Evolutionary conservation across 1,140 invertebrate species (phyloP).

Genomic region (Drosophila truncata): DNA sequence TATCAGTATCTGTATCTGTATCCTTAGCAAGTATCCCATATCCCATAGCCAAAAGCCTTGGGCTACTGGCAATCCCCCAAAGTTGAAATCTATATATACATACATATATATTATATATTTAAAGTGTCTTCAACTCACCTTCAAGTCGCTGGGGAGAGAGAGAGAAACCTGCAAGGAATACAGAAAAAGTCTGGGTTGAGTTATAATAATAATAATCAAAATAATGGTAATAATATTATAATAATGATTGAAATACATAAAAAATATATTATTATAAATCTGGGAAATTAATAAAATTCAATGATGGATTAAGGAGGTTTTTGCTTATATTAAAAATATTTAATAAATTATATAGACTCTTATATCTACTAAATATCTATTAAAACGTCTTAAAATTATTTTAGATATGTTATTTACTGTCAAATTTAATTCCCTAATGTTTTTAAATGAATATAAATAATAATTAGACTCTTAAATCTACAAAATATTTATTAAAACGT

Average conservation of each 20-base stretch:
- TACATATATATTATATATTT: slow-evolving; percentile 28
- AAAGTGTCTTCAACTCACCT: slow-evolving; percentile 56
- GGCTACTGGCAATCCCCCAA: slow-evolving; percentile 9
- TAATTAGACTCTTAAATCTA: no score
- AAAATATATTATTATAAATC: not conserved
- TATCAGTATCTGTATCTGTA: slow-evolving; percentile 26
- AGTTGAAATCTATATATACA: not conserved
- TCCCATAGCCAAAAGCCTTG: not conserved
- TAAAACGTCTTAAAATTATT: not conserved
- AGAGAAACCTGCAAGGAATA: slow-evolving; percentile 1
- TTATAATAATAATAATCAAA: slow-evolving; percentile 2
- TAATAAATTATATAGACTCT: not conserved
- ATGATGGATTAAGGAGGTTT: not conserved
- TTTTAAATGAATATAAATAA: no score
- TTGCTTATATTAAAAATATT: not conserved
- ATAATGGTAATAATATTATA: not conserved
- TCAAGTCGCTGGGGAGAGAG: not conserved
- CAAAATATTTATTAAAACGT: no score
- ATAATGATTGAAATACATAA: not conserved
- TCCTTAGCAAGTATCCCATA: slow-evolving; percentile 9
- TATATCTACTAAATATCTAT: no score
- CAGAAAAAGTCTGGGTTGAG: not conserved
- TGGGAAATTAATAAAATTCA: not conserved
- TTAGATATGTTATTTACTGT: not conserved
- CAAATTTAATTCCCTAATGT: not conserved